phyloP scores from a whole-genome alignment of 2,797 vertebrate genomes.

The Sebastes iracundus region DNA sequence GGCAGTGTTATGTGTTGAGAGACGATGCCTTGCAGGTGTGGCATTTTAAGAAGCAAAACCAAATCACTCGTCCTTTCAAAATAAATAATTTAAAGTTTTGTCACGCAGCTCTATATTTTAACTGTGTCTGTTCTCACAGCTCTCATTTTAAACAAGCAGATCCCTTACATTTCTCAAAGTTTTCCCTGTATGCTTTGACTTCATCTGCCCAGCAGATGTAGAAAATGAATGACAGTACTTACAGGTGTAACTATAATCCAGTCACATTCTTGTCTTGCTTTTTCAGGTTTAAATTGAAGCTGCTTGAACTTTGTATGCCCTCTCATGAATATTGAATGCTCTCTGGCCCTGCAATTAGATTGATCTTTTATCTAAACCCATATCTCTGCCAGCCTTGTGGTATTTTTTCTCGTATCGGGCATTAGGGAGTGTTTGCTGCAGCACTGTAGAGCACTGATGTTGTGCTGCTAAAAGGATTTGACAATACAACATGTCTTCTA shows the following conservation, averaged over 20 bases:
- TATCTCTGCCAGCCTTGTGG: background rate
- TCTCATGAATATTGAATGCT: background rate
- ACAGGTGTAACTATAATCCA: background rate
- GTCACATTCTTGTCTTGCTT: background rate
- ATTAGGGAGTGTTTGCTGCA: background rate
- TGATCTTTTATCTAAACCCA: background rate
- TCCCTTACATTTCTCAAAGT: conserved; percentile 41
- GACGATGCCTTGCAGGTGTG: background rate
- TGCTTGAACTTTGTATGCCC: background rate
- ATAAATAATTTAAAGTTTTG: background rate
- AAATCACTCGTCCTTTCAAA: background rate
- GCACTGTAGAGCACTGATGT: background rate
- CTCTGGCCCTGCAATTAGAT: background rate
- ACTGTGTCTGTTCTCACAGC: conserved; percentile 15
- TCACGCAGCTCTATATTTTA: conserved; percentile 4
- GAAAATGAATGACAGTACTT: background rate
- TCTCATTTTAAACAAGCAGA: conserved; percentile 16
- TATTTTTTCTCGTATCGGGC: background rate
- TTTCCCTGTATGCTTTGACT: conserved; percentile 10
- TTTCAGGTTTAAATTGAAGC: background rate
- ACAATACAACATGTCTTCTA: background rate
- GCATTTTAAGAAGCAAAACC: background rate
- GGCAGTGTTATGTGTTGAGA: background rate
- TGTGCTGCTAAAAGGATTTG: background rate
- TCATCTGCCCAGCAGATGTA: conserved; percentile 70